Base-by-base conservation (phyloP, 2,888 invertebrate species). In the Dryomyza anilis region DNA sequence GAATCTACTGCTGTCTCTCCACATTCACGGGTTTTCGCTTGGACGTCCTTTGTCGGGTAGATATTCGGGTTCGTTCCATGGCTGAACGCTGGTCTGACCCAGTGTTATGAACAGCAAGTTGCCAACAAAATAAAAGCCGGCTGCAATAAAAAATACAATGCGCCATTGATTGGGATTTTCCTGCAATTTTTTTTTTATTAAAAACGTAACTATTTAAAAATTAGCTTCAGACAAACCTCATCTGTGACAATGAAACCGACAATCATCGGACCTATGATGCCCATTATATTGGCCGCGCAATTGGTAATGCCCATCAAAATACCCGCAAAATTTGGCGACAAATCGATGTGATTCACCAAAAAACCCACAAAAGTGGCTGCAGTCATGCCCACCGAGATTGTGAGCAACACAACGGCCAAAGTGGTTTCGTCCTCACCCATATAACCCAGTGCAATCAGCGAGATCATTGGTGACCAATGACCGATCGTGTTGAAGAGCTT, bases 221-320 rank as follows among this genome's bases (percentile, higher is more conserved):
- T n/a, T n/a, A n/a, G n/a, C n/a, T n/a, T n/a, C n/a, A n/a, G 16
- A 16, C 85, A 78, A 81, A 92, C 93, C 84, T 89, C 86, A 77
- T 92, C 87, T 7, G 84, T 84, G 1, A 93, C 88, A 27, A 94
- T 86, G 14, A 88, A 80, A 7, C 91, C 89, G 0, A 92, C 91
- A 27, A 89, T 85, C 1, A 92, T 82, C 0, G 94, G 94, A 0
- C 93, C 93, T 71, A 93, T 84, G 68, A 94, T 89, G 60, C 93
- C 91, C 81, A 91, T 90, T 12, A 93, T 84, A 74, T 91, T 93
- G 0, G 91, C 90, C n/a, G 87, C 84, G 10, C 90, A 90, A 78
- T 94, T 94, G 1, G 93, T 93, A 72, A 94, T 89, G 5, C 82
- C 94, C 93, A 94, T 93, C 70, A 94, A 82, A 0, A 91, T 89